Conservation (phyloP, 2,888 invertebrate genomes). For the Frankliniella fusca region DNA sequence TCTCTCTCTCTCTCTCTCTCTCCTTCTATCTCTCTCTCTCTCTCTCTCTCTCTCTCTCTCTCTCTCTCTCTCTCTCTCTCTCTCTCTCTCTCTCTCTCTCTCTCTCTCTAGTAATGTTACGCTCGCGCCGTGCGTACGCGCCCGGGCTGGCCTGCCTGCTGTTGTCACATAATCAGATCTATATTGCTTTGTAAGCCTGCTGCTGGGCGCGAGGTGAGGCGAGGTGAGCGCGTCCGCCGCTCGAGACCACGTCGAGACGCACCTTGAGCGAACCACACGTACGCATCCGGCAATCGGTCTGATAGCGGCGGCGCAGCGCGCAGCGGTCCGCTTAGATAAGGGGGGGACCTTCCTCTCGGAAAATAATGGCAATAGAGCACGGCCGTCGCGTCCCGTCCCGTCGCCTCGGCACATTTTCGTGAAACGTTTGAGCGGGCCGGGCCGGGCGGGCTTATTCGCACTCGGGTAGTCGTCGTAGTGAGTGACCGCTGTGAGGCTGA, state of each 20-base stretch:
- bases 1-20: neutral
- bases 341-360: too few species aligned
- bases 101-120: neutral
- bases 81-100: neutral
- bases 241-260: neutral
- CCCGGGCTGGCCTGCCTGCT: neutral
- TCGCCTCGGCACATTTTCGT: too few species aligned
- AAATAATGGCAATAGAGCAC: too few species aligned
- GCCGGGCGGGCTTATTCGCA: too few species aligned
- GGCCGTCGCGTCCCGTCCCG: too few species aligned
- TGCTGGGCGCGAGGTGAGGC: neutral
- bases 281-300: too few species aligned
- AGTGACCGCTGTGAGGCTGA: too few species aligned
- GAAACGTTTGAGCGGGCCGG: too few species aligned
- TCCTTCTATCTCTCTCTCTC: neutral
- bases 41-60: neutral
- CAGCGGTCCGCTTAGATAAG: too few species aligned
- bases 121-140: neutral
- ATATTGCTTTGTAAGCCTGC: neutral
- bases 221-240: neutral
- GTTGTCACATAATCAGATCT: constrained; percentile 1
- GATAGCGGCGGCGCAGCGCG: too few species aligned
- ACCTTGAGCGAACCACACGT: too few species aligned
- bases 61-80: neutral
- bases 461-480: too few species aligned